phyloP scores from a whole-genome alignment of 2,113 vertebrate species.

The Nyctibius bracteatus region DNA sequence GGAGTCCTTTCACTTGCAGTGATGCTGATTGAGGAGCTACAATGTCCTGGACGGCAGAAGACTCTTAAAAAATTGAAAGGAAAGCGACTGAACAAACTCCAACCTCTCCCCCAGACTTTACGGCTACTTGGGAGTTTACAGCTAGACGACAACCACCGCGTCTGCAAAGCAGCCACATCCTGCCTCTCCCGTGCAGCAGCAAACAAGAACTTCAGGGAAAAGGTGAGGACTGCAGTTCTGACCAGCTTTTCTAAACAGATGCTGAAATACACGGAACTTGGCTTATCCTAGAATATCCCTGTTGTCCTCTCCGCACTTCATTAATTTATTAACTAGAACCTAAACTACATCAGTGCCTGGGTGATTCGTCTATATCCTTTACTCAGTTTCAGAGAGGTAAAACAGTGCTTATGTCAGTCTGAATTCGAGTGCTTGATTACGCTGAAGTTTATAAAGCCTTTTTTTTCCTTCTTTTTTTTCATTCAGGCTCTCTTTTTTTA shows the following conservation, averaged over 20 bases:
- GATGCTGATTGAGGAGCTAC: slow-evolving; percentile 78
- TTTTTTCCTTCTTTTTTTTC: accelerated
- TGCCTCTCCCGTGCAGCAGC: slow-evolving; percentile 73
- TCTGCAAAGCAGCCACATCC: slow-evolving; percentile 74
- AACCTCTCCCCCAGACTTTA: slow-evolving; percentile 82
- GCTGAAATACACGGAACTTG: background rate
- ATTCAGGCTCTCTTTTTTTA: slow-evolving; percentile 85
- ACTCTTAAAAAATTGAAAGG: slow-evolving; percentile 81
- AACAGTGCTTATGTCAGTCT: background rate
- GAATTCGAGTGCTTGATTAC: accelerated
- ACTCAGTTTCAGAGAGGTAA: background rate
- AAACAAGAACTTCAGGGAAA: slow-evolving; percentile 78
- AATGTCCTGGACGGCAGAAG: slow-evolving; percentile 72
- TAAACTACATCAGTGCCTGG: accelerated
- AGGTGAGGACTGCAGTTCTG: slow-evolving; percentile 62
- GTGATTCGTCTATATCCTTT: background rate
- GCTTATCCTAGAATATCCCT: accelerated
- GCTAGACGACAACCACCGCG: slow-evolving; percentile 81
- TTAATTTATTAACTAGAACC: background rate
- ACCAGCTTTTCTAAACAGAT: background rate
- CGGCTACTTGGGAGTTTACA: slow-evolving; percentile 81
- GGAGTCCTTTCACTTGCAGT: slow-evolving; percentile 54
- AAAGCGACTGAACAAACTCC: slow-evolving; percentile 77
- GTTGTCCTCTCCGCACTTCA: accelerated
- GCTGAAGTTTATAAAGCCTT: background rate